phyloP scores from a whole-genome alignment of 2,113 vertebrate genomes.

The Gnathonemus longibarbis region DNA sequence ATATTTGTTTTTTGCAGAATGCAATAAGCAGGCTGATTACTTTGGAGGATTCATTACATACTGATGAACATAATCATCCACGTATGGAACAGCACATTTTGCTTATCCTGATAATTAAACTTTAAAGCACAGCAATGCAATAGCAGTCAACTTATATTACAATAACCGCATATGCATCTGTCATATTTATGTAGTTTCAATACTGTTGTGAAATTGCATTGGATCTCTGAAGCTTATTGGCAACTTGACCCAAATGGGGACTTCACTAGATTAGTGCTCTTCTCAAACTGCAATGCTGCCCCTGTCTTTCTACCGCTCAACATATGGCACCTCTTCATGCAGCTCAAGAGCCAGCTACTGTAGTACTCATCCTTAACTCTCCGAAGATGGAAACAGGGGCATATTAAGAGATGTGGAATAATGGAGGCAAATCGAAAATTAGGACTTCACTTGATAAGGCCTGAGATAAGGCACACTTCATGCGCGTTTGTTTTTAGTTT shows the following conservation, averaged over 20 bases:
- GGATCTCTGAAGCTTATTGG: neutral
- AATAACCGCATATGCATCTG: neutral
- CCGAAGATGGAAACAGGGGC: neutral
- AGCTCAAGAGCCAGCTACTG: neutral
- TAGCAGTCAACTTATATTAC: neutral
- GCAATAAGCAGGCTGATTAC: slow-evolving; percentile 2
- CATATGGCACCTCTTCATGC: neutral
- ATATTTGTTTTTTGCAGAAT: neutral
- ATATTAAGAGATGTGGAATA: neutral
- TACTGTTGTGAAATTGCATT: neutral
- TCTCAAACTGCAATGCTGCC: neutral
- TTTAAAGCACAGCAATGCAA: neutral
- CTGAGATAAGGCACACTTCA: neutral
- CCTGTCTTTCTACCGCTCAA: neutral
- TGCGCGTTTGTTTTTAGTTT: neutral
- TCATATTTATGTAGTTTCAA: neutral
- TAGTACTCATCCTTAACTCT: neutral
- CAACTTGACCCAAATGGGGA: neutral
- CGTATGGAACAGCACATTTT: neutral
- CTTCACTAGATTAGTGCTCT: neutral
- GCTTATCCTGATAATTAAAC: slow-evolving; percentile 6
- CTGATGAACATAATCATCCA: neutral
- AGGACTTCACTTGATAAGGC: neutral
- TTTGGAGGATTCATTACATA: neutral
- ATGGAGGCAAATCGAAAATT: neutral